Percentiles rank a stretch among this genome's conserved stretches.
Evolutionary conservation across 2,888 invertebrate species (phyloP).

Genomic region (Trachelus troglodyta): DNA sequence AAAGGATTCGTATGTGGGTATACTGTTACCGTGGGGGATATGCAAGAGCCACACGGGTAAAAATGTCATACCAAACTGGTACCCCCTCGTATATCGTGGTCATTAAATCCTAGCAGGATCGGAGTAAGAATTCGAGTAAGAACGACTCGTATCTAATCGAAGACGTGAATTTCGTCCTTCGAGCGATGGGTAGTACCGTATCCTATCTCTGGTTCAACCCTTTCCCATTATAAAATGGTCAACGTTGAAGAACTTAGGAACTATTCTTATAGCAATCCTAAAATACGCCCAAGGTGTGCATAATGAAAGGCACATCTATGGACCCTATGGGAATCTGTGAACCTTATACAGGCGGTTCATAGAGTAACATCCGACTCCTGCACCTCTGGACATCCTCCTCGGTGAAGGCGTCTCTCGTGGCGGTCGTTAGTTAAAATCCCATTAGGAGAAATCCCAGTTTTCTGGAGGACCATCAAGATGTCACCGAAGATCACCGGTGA

Average conservation of each 20-base stretch:
- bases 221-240: background rate
- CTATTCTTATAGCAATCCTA: background rate
- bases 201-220: background rate
- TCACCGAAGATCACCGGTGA: slow-evolving; percentile 57
- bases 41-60: slow-evolving; percentile 3
- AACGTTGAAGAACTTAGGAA: background rate
- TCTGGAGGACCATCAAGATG: slow-evolving; percentile 53
- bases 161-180: slow-evolving; percentile 23
- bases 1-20: slow-evolving; percentile 3
- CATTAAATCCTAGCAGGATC: slow-evolving; percentile 43
- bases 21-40: slow-evolving; percentile 16
- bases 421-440: slow-evolving; percentile 60
- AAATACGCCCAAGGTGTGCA: background rate
- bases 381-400: background rate
- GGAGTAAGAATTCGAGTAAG: slow-evolving; percentile 41
- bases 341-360: background rate
- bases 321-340: background rate
- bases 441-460: slow-evolving; percentile 58
- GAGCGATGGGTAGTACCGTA: background rate
- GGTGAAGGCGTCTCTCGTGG: background rate
- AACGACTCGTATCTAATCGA: slow-evolving; percentile 36
- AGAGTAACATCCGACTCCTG: background rate
- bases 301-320: background rate
- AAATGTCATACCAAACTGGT: background rate
- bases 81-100: slow-evolving; percentile 36